Base-by-base conservation (phyloP, 2,888 invertebrate species). In the Parnassius orleans region DNA sequence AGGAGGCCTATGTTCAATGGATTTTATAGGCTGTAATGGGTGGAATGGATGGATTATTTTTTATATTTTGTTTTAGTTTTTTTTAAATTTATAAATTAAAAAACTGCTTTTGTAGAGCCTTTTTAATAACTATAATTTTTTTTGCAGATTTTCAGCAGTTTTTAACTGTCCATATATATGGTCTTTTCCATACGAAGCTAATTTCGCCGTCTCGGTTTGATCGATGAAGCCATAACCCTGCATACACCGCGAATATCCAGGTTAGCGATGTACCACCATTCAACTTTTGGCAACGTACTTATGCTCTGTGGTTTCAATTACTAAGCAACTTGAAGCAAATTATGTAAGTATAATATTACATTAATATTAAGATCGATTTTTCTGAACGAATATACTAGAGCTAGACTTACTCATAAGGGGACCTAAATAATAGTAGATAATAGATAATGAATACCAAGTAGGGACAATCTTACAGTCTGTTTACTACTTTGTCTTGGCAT, bases 141-240 rank as follows among this genome's bases (percentile, higher is more conserved):
- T 33, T 33, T 33, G 5, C 7, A 33, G 33, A 33, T 66, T 84
- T 3, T 67, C 75, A 48, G 69, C 75, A 10, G 54, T 83, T 12
- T 77, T 74, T 48, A 67, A 75, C n/a, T 80, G 84, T 55, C 84
- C 84, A 0, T 72, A 75, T 7, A 77, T 84, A 14, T 82, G 83
- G 83, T 69, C 76, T 11, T 77, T 76, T 0, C 69, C 80, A 0
- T 55, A 60, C 42, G 69, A 73, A 10, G 69, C 70, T 0, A 68
- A 72, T 54, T 67, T 66, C 24, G 56, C 67, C 15, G 66, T 0
- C 55, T 75, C 15, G 57, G 65, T 0, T 48, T 74, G 19, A 65
- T 76, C 1, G 74, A 72, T 42, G 72, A 74, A 19, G 58, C 59
- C 2, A 63, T 1, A 72, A 73, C 56, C 73, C 75, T 0, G 68